Conservation (phyloP, 1,140 invertebrate species). For the Sycophila sp. region DNA sequence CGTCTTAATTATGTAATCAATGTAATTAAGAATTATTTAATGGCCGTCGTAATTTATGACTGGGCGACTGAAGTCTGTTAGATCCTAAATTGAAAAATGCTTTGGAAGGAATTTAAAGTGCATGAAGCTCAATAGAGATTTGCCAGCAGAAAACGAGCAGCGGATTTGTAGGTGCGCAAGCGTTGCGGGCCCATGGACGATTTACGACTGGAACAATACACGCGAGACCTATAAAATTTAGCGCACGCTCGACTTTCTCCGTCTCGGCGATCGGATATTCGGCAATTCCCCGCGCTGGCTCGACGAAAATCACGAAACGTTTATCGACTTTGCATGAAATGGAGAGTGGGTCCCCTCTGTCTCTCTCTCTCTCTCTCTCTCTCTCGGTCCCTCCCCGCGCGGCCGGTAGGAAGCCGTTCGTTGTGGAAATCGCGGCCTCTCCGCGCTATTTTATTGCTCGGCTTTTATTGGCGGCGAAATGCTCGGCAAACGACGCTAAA, state of each 20-base stretch:
- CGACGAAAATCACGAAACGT: conserved; percentile 34
- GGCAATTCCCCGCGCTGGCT: conserved; percentile 4
- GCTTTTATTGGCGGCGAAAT: conserved; percentile 35
- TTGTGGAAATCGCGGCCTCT: conserved; percentile 14
- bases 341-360: conserved; percentile 1
- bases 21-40: too few relatives aligned
- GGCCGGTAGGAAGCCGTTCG: conserved; percentile 9
- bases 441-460: conserved; percentile 16
- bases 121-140: too few relatives aligned
- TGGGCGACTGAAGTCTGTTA: too few relatives aligned
- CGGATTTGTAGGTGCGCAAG: conserved; percentile 6
- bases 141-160: neutral
- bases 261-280: neutral
- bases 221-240: conserved; percentile 30
- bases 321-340: conserved; percentile 33
- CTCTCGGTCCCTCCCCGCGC: too few relatives aligned
- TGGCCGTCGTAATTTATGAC: too few relatives aligned
- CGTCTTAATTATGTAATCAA: too few relatives aligned
- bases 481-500: neutral
- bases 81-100: too few relatives aligned
- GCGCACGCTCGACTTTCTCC: neutral
- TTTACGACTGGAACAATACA: conserved; percentile 23
- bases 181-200: neutral
- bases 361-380: too few relatives aligned
- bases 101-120: neutral